Conservation (phyloP, 2,113 vertebrate species). For the Xiphorhynchus elegans region DNA sequence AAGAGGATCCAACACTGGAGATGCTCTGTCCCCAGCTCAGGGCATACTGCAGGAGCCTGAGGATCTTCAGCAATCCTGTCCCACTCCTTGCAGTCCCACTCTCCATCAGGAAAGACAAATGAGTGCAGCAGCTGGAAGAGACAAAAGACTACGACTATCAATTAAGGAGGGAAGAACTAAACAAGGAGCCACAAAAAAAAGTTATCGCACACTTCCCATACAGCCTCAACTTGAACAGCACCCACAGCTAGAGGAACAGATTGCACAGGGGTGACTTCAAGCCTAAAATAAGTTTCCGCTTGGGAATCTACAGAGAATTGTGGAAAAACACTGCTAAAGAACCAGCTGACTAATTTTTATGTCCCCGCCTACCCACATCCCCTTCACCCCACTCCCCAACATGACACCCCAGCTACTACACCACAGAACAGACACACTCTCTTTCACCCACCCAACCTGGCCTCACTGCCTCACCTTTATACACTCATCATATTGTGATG, state of each 20-base stretch:
- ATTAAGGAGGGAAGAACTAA: background rate
- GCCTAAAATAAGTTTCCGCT: background rate
- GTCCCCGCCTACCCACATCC: too few relatives aligned
- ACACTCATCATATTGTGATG: too few relatives aligned
- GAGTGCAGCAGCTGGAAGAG: background rate
- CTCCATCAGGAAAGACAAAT: background rate
- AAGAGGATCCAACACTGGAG: background rate
- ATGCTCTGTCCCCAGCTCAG: background rate
- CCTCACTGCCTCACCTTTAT: background rate
- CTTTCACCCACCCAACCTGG: background rate
- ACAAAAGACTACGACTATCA: background rate
- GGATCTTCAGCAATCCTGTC: background rate
- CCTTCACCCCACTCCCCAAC: rapidly evolving
- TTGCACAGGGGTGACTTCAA: background rate
- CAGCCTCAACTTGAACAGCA: background rate
- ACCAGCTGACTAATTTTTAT: background rate
- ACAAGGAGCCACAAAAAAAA: background rate
- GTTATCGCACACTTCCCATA: background rate
- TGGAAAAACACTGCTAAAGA: background rate
- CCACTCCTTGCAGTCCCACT: background rate
- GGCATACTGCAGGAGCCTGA: too few relatives aligned
- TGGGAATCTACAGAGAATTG: background rate
- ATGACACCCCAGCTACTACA: background rate
- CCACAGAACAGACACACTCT: background rate
- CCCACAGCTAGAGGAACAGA: background rate